These are phyloP conservation scores for Drosophila koepferae DNA, from an alignment of 2,888 invertebrate genomes.

Conservation along the genomic window DNA sequence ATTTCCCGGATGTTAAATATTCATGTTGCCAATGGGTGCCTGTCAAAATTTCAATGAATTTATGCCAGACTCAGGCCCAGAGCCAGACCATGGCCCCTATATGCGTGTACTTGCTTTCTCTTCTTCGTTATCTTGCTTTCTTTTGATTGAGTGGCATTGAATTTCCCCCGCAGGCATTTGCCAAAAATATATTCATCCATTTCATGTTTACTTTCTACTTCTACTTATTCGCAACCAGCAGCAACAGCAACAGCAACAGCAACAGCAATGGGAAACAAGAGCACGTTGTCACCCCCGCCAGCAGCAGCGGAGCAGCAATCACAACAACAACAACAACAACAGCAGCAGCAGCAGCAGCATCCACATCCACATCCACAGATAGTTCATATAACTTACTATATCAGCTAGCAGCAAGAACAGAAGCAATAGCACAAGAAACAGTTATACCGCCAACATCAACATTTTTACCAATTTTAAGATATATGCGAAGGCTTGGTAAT, in stretches of 20 bases:
- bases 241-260: slow-evolving; percentile 42
- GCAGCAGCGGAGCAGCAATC: slow-evolving; percentile 41
- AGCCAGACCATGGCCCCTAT: slow-evolving; percentile 50
- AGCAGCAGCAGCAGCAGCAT: slow-evolving; percentile 5
- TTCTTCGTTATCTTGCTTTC: slow-evolving; percentile 6
- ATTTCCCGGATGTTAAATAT: slow-evolving; percentile 80
- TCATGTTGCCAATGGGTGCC: slow-evolving; percentile 55
- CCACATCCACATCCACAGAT: slow-evolving; percentile 13
- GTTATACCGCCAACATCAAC: not conserved
- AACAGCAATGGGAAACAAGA: slow-evolving; percentile 47
- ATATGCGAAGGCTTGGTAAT: not conserved
- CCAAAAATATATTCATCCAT: slow-evolving; percentile 20
- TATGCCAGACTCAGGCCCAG: slow-evolving; percentile 46
- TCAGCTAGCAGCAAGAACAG: slow-evolving; percentile 18
- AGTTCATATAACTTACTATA: slow-evolving; percentile 1
- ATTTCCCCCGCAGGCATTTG: slow-evolving; percentile 18
- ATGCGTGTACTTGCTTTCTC: slow-evolving; percentile 8
- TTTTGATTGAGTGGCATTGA: slow-evolving; percentile 48
- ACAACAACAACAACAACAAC: slow-evolving; percentile 8
- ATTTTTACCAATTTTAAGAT: slow-evolving; percentile 24
- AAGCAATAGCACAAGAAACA: slow-evolving; percentile 11
- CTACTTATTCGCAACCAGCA: slow-evolving; percentile 41
- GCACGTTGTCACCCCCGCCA: slow-evolving; percentile 45
- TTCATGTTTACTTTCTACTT: slow-evolving; percentile 15
- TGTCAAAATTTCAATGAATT: slow-evolving; percentile 78